Percentiles rank a stretch among this genome's conserved stretches.
Conservation (phyloP, 2,797 vertebrate genomes). For the Crocodylus rhombifer region DNA sequence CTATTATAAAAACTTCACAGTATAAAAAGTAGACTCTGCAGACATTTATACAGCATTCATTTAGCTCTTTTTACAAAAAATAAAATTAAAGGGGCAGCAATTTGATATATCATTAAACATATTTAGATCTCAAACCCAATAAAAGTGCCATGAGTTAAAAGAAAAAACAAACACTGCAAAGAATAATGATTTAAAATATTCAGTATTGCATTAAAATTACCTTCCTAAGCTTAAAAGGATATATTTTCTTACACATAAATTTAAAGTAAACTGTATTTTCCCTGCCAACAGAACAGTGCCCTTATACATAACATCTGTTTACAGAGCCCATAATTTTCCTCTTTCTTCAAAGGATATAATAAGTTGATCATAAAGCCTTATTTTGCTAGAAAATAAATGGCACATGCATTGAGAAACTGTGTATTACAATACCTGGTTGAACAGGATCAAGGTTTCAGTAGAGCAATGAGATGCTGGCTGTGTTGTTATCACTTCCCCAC, state of each 20-base stretch:
- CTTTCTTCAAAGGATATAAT: neutral
- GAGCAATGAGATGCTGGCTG: neutral
- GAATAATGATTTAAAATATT: constrained; percentile 2
- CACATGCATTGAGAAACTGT: neutral
- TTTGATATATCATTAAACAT: neutral
- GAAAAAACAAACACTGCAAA: neutral
- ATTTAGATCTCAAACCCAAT: neutral
- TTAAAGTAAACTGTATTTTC: neutral
- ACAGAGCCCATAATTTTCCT: neutral
- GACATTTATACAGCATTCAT: neutral
- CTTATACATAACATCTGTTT: neutral
- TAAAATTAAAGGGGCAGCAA: neutral
- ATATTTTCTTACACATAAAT: neutral
- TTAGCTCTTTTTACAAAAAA: neutral
- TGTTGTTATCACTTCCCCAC: neutral
- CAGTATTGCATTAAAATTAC: neutral
- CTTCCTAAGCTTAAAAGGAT: constrained; percentile 17
- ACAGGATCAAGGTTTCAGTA: neutral
- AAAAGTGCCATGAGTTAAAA: neutral
- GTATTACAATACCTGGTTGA: neutral
- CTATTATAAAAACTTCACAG: neutral
- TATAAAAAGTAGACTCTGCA: neutral
- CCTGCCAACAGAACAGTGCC: neutral
- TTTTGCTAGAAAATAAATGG: neutral
- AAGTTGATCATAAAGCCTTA: neutral